A percentile compares a stretch with the other conserved stretches of the same genome.
These are phyloP conservation scores for Trichonephila inaurata DNA, from an alignment of 1,140 invertebrate genomes.

Conservation along the genomic window DNA sequence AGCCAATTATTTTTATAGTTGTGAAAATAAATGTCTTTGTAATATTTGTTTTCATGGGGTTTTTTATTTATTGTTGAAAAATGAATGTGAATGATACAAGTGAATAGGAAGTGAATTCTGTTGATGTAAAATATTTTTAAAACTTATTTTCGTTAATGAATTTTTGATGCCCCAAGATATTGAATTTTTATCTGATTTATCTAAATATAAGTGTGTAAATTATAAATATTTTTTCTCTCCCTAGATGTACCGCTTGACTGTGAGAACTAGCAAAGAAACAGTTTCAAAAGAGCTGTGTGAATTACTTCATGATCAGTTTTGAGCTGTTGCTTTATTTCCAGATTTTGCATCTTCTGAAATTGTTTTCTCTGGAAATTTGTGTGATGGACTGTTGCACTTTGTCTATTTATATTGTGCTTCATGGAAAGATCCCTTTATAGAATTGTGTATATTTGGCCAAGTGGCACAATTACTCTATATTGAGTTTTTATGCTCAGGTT, in stretches of 20 bases:
- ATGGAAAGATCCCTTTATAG: constrained; percentile 43
- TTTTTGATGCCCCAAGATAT: background rate
- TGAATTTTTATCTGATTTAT: background rate
- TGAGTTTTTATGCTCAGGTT: constrained; percentile 55
- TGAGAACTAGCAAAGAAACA: constrained; percentile 96
- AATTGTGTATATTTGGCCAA: constrained; percentile 55
- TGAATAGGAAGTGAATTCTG: background rate
- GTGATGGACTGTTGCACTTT: constrained; percentile 59
- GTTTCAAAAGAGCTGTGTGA: constrained; percentile 95
- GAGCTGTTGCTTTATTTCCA: constrained; percentile 54
- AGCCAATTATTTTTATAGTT: too few relatives aligned
- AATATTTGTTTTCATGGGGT: too few relatives aligned
- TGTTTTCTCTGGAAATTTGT: constrained; percentile 27
- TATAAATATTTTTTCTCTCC: constrained; percentile 80
- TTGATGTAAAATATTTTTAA: too few relatives aligned
- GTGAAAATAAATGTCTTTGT: too few relatives aligned
- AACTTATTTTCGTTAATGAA: too few relatives aligned
- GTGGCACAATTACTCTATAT: constrained; percentile 52
- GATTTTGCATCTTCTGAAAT: constrained; percentile 1
- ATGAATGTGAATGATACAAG: background rate
- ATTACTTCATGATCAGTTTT: constrained; percentile 93
- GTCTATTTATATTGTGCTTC: constrained; percentile 65
- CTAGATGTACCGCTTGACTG: constrained; percentile 98
- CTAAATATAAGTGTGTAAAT: too few relatives aligned
- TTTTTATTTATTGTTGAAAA: background rate